Conservation (phyloP, 2,888 invertebrate species). For the Apodemia duryi region DNA sequence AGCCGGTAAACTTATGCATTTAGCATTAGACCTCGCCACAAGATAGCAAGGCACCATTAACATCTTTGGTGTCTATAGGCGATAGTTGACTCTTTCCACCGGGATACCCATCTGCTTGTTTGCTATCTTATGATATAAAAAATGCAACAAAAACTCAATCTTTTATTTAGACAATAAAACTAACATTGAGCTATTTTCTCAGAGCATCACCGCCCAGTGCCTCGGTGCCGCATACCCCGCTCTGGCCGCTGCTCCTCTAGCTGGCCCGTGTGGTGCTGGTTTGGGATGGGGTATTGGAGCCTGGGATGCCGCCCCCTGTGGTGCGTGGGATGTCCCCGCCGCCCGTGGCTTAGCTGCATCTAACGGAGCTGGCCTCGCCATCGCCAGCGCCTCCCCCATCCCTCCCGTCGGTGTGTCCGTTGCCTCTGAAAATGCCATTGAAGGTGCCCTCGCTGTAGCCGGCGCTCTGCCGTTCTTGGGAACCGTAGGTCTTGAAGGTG, state of each 20-base stretch:
- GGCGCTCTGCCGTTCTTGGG: conserved; percentile 35
- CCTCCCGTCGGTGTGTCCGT: conserved; percentile 32
- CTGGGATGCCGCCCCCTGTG: not conserved
- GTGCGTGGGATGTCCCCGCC: not conserved
- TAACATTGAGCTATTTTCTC: conserved; percentile 16
- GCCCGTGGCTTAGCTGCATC: not conserved
- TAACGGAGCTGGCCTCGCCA: conserved; percentile 25
- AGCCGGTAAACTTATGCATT: too few species aligned
- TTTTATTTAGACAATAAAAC: too few species aligned
- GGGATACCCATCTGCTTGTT: too few species aligned
- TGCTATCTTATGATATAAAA: too few species aligned
- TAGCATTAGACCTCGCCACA: too few species aligned
- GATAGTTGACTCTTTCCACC: too few species aligned
- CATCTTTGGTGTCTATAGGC: too few species aligned
- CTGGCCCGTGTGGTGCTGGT: conserved; percentile 2
- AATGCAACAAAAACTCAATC: too few species aligned
- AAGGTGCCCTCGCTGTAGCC: conserved; percentile 32
- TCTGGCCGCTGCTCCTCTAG: conserved; percentile 29
- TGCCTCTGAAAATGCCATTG: conserved; percentile 37
- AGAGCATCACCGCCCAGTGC: conserved; percentile 25
- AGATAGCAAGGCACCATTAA: too few species aligned
- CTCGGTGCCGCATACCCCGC: conserved; percentile 21
- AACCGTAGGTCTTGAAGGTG: too few species aligned
- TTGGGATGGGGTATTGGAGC: not conserved
- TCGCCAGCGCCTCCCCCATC: conserved; percentile 36